Percentiles rank a stretch among this genome's conserved stretches.
Evolutionary conservation across 2,888 invertebrate species (phyloP).

Genomic region (Tryphoninae sp.): DNA sequence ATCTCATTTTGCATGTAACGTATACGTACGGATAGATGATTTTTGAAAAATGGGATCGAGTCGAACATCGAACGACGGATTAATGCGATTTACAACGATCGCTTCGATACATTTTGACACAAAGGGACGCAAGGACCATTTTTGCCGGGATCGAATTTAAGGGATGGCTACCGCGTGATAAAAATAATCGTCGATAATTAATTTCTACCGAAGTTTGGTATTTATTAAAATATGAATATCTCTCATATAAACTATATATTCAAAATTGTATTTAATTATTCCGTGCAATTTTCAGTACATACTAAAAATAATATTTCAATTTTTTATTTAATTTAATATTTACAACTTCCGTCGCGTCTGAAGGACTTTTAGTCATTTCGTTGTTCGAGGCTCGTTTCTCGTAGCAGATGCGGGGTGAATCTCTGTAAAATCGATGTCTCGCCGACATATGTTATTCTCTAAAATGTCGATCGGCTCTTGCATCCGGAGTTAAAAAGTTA

Average conservation of each 20-base stretch:
- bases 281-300: no score
- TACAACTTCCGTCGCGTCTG: constrained; percentile 44
- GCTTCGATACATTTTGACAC: constrained; percentile 23
- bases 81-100: constrained; percentile 44
- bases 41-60: constrained; percentile 17
- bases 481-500: neutral
- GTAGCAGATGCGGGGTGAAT: constrained; percentile 70
- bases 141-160: neutral
- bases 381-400: constrained; percentile 13
- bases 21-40: neutral
- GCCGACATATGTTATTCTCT: constrained; percentile 73
- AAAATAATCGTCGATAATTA: no score
- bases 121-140: neutral
- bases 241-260: no score
- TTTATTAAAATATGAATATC: no score
- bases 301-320: no score
- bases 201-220: no score
- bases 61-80: constrained; percentile 39
- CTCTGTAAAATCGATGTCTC: constrained; percentile 76
- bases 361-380: constrained; percentile 11
- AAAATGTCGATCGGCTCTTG: constrained; percentile 1
- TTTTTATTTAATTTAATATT: no score
- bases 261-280: no score
- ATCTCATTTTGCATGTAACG: constrained; percentile 60
- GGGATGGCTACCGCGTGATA: neutral